These are phyloP conservation scores for Eptesicus fuscus DNA, from an alignment of 2,113 vertebrate species.

Conservation along the genomic window DNA sequence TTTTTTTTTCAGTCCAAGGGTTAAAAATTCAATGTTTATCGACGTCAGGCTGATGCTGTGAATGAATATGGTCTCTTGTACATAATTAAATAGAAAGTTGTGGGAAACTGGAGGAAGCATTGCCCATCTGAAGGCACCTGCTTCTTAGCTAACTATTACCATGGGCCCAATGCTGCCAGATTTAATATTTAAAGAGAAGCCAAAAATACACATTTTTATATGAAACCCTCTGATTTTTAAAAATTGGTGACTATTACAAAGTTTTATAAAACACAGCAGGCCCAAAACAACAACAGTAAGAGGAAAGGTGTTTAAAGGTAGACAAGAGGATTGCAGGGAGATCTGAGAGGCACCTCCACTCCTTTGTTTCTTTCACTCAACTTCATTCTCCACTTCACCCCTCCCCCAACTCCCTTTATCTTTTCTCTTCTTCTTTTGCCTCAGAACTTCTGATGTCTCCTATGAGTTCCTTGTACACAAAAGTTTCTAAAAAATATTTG, in stretches of 20 bases:
- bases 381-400: neutral
- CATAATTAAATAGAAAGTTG: neutral
- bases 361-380: neutral
- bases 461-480: neutral
- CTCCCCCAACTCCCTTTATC: neutral
- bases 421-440: neutral
- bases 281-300: neutral
- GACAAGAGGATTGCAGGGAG: neutral
- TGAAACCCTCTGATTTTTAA: neutral
- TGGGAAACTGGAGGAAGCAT: neutral
- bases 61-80: neutral
- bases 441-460: neutral
- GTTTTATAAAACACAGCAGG: neutral
- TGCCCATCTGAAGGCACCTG: neutral
- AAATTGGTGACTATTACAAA: neutral
- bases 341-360: neutral
- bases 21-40: neutral
- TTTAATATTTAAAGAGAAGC: neutral
- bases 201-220: neutral
- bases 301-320: neutral
- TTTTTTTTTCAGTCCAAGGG: neutral
- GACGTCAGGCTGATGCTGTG: neutral
- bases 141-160: neutral
- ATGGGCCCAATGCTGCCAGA: neutral
- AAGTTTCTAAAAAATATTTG: neutral